A percentile compares a stretch with the other conserved stretches of the same genome.
Evolutionary conservation across 2,797 vertebrate species (phyloP).

Genomic region (Gambelia wislizenii): DNA sequence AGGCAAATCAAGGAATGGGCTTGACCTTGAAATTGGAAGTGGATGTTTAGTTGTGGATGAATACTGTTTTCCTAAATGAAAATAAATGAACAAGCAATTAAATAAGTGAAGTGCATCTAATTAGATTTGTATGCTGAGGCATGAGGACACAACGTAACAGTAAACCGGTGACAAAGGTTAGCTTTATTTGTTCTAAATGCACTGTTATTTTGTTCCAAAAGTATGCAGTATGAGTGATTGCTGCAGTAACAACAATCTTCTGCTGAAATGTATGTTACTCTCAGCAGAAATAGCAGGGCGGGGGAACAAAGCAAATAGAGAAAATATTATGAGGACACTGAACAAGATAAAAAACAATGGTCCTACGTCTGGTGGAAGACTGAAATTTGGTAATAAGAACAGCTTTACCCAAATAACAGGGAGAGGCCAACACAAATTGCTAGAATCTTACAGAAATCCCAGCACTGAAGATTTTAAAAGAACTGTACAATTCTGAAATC

Average conservation of each 20-base stretch:
- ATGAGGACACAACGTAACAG: neutral
- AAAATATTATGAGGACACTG: constrained; percentile 19
- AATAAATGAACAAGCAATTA: neutral
- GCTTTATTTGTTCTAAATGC: neutral
- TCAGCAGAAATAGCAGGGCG: constrained; percentile 50
- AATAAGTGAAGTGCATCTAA: constrained; percentile 20
- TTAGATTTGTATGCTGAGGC: constrained; percentile 24
- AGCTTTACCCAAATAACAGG: constrained; percentile 30
- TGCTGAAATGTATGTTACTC: constrained; percentile 31
- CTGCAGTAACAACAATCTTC: constrained; percentile 41
- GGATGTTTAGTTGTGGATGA: constrained; percentile 3
- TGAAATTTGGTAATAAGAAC: constrained; percentile 49
- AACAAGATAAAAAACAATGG: constrained; percentile 1
- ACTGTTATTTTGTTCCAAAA: constrained; percentile 19
- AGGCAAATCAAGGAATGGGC: constrained; percentile 16
- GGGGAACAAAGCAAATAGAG: constrained; percentile 26
- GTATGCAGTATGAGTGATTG: constrained; percentile 15
- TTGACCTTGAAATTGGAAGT: constrained; percentile 23
- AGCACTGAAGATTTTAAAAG: constrained; percentile 31
- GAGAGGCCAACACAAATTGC: neutral
- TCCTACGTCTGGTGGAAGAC: constrained; percentile 54
- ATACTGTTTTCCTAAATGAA: constrained; percentile 33
- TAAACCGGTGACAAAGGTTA: neutral
- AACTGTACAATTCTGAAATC: constrained; percentile 11
- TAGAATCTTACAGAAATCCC: constrained; percentile 41